Evolutionary conservation across 2,888 invertebrate species (phyloP), one percentile per base, ranked within the genome.

Genomic region (Pyrochroa serraticornis): DNA sequence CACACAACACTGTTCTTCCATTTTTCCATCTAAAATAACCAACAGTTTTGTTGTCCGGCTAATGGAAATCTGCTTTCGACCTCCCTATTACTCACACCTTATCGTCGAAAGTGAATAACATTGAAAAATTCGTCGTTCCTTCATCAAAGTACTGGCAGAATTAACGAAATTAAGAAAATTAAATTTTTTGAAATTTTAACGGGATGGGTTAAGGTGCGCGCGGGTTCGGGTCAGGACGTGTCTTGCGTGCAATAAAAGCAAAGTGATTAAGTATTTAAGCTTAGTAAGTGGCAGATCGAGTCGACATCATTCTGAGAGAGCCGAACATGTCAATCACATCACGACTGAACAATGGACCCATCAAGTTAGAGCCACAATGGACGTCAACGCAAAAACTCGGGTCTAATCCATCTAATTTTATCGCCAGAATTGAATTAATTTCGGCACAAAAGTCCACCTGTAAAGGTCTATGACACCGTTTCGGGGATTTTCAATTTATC

Each of bases 241-340:
- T 48, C 39, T 39, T 48, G 38, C 14, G 31, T 33, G 12, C 34
- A 57, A 61, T 63, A 65, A 59, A 67, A 8, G 60, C 66, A 62
- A 62, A 59, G 63, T 64, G 70, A 72, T 76, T 75, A 76, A 75
- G 70, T 74, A 76, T 76, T 76, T 73, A 76, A 71, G 62, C 65
- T 50, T 65, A 63, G 71, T 75, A 74, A 76, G 75, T 76, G 75
- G 73, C 69, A 68, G 74, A 71, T 74, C 74, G 71, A 66, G 72
- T 76, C 67, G 66, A 63, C 70, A 68, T 72, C 69, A 71, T 69
- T 70, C 67, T 71, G 66, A 67, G 68, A 62, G 70, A 69, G 65
- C 66, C 69, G 69, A 68, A 70, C 71, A 66, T 66, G 72, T 71
- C 72, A 71, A 67, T 73, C 72, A 70, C 62, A 49, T 54, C 51